Conservation (phyloP, 2,888 invertebrate species). For the Cataglyphis albicans region DNA sequence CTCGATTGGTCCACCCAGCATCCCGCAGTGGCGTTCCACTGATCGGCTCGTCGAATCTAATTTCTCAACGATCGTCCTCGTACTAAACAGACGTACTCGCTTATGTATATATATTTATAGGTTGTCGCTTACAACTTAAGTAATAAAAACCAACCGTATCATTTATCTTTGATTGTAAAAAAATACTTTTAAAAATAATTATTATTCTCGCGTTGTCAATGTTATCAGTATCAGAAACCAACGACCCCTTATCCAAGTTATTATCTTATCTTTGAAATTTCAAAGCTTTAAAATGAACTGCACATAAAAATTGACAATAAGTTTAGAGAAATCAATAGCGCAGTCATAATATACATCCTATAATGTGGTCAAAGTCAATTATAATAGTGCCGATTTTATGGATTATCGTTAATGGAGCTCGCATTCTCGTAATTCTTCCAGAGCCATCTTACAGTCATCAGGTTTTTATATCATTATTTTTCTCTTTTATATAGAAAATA, state of each 20-base stretch:
- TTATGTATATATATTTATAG: neutral
- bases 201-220: neutral
- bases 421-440: neutral
- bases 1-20: conserved; percentile 1
- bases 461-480: neutral
- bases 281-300: neutral
- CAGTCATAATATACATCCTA: neutral
- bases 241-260: neutral
- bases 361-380: neutral
- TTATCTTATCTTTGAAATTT: neutral
- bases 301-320: neutral
- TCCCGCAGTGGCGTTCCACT: conserved; percentile 40
- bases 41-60: conserved; percentile 54
- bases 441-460: neutral
- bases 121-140: neutral
- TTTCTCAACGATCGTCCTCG: conserved; percentile 55
- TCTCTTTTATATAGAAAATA: neutral
- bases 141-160: neutral
- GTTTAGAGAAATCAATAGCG: neutral
- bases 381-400: neutral
- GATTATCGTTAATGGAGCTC: neutral
- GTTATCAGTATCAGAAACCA: neutral
- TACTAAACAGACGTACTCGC: conserved; percentile 14
- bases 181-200: neutral
- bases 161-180: neutral